A percentile compares a stretch with the other conserved stretches of the same genome.
Conservation (phyloP, 37 sponge, comb jelly and placozoan species). For the Cladorhizidae sp. region DNA sequence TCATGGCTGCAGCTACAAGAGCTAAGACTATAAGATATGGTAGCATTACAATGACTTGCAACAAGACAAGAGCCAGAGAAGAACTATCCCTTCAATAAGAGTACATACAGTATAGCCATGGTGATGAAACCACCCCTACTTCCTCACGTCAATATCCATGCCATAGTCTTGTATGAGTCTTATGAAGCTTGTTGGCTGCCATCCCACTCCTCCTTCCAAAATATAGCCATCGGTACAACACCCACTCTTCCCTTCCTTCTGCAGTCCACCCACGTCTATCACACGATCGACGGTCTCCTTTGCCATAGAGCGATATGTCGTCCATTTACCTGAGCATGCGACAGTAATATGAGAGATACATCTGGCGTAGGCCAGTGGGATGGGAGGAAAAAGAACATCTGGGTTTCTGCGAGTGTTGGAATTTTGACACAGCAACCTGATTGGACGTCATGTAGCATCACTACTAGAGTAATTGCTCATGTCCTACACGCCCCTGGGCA, state of each 20-base stretch:
- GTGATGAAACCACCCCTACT: too few species aligned
- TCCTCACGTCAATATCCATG: slow-evolving; percentile 86
- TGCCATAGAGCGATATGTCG: slow-evolving; percentile 97
- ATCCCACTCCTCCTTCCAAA: slow-evolving; percentile 91
- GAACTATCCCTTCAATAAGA: background rate
- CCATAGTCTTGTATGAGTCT: slow-evolving; percentile 94
- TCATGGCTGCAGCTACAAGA: too few species aligned
- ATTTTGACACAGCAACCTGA: too few species aligned
- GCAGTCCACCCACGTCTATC: slow-evolving; percentile 61
- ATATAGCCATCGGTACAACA: slow-evolving; percentile 79
- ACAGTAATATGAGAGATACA: too few species aligned
- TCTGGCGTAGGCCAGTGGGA: background rate
- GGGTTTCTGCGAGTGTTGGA: too few species aligned
- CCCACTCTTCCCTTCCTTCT: slow-evolving; percentile 7
- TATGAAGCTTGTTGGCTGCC: slow-evolving; percentile 88
- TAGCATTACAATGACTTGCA: background rate
- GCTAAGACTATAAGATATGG: too few species aligned
- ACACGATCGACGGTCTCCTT: slow-evolving; percentile 84
- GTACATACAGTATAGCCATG: background rate
- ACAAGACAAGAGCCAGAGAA: background rate
- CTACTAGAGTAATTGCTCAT: too few species aligned
- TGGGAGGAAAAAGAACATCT: too few species aligned
- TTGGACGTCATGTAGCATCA: too few species aligned
- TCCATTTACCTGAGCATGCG: slow-evolving; percentile 89
- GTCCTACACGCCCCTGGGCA: too few species aligned